A percentile compares a stretch with the other conserved stretches of the same genome.
Evolutionary conservation across 2,113 vertebrate species (phyloP).

Genomic region (Struthidea cinerea): DNA sequence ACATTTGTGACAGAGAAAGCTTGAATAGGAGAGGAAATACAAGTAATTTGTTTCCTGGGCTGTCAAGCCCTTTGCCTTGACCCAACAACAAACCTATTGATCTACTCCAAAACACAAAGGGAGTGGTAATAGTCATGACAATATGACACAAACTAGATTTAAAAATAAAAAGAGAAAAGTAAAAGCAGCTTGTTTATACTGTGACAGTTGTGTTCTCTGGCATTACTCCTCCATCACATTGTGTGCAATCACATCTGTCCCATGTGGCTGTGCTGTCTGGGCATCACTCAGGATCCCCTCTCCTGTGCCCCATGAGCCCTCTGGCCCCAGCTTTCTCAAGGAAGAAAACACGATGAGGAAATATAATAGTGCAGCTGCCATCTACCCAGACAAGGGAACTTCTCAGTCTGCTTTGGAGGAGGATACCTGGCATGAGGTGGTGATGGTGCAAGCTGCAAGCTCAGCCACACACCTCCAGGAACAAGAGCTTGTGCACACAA

Average conservation of each 20-base stretch:
- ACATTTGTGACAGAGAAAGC: neutral
- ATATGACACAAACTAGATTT: neutral
- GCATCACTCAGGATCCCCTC: neutral
- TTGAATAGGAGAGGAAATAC: neutral
- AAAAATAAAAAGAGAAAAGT: neutral
- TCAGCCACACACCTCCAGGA: fast-evolving
- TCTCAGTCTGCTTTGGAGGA: neutral
- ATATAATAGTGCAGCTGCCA: fast-evolving
- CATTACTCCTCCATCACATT: neutral
- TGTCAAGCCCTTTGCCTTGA: constrained; percentile 53
- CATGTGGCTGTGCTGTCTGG: fast-evolving
- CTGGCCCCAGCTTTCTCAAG: neutral
- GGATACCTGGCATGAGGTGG: fast-evolving
- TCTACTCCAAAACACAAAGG: constrained; percentile 21
- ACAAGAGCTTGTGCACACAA: fast-evolving
- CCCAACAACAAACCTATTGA: constrained; percentile 10
- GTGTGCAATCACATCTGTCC: fast-evolving
- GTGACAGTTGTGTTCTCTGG: neutral
- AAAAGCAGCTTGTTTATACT: neutral
- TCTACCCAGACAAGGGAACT: neutral
- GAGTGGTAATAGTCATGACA: neutral
- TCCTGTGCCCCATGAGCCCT: fast-evolving
- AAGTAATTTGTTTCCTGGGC: constrained; percentile 37
- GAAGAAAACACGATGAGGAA: neutral
- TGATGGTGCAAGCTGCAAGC: neutral